These are phyloP conservation scores for Leucophenga montana DNA, from an alignment of 2,888 invertebrate genomes.

Conservation along the genomic window DNA sequence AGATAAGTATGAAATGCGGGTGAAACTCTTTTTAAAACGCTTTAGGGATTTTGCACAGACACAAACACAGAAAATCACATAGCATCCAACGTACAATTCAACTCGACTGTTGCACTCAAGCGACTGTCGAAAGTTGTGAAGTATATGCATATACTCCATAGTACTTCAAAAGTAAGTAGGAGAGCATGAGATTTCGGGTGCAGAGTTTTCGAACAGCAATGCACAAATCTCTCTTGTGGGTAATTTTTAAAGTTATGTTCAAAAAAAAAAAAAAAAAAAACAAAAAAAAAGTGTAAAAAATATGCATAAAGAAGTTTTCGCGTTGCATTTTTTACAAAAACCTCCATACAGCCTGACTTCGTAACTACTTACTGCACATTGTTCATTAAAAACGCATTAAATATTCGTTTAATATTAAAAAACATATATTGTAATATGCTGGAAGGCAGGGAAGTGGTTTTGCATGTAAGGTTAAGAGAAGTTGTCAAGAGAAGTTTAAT, in stretches of 20 bases:
- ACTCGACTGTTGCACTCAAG: too few species aligned
- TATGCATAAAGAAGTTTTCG: conserved; percentile 16
- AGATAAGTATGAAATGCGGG: background rate
- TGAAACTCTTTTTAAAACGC: conserved; percentile 22
- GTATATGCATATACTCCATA: background rate
- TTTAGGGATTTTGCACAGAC: conserved; percentile 15
- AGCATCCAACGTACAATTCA: background rate
- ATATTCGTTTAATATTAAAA: conserved; percentile 57
- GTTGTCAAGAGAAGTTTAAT: too few species aligned
- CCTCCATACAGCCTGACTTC: background rate
- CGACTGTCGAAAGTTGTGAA: conserved; percentile 4
- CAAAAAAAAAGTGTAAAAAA: too few species aligned
- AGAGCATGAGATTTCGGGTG: too few species aligned
- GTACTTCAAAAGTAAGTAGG: background rate
- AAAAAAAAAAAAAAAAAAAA: conserved; percentile 35
- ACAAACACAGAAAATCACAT: background rate
- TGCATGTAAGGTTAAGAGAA: too few species aligned
- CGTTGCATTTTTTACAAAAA: too few species aligned
- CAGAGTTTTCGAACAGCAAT: background rate
- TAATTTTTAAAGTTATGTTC: conserved; percentile 18
- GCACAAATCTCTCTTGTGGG: background rate
- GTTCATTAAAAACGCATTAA: conserved; percentile 62
- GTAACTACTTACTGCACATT: background rate
- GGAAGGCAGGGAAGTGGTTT: too few species aligned
- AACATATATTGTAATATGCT: conserved; percentile 39